Percentiles rank a stretch among this genome's conserved stretches.
phyloP scores from a whole-genome alignment of 1,140 invertebrate species.

The Drosophila hydei region DNA sequence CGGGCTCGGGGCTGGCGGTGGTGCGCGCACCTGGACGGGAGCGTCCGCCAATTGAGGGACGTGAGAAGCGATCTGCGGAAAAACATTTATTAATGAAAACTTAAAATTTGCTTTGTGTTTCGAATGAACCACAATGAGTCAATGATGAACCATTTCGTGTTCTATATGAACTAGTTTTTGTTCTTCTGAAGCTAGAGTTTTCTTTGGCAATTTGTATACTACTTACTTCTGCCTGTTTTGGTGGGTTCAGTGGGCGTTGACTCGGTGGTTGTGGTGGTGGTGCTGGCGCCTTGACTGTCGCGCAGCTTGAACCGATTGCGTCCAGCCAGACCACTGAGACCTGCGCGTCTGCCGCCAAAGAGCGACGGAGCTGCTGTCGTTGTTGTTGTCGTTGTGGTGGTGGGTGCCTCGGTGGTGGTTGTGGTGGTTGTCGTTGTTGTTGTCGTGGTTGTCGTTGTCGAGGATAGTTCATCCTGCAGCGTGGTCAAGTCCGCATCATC shows the following conservation, averaged over 20 bases:
- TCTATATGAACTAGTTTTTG: no score
- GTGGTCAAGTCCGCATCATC: constrained; percentile 84
- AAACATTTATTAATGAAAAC: not conserved
- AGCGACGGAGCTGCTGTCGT: constrained; percentile 85
- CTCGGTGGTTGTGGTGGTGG: constrained; percentile 82
- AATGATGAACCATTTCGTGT: no score
- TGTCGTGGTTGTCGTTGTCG: constrained; percentile 86
- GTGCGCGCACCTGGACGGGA: constrained; percentile 70
- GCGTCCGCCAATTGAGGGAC: constrained; percentile 78
- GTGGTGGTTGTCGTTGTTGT: constrained; percentile 86
- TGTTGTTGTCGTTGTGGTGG: constrained; percentile 85
- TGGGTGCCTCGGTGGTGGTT: constrained; percentile 84
- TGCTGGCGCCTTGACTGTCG: constrained; percentile 57
- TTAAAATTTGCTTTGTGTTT: not conserved
- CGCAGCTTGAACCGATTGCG: constrained; percentile 83
- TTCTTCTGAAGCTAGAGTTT: no score
- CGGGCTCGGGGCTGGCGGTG: constrained; percentile 66
- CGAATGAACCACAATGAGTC: no score
- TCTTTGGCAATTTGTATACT: not conserved
- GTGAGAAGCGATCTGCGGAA: constrained; percentile 72
- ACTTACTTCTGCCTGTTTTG: constrained; percentile 79
- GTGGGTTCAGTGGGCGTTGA: constrained; percentile 67
- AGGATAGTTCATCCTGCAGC: constrained; percentile 64
- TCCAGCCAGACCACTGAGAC: constrained; percentile 54
- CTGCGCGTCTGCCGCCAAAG: constrained; percentile 74